Evolutionary conservation across 2,797 vertebrate genomes (phyloP), one percentile per base, ranked within the genome.

Genomic region (Sorex maritimensis): DNA sequence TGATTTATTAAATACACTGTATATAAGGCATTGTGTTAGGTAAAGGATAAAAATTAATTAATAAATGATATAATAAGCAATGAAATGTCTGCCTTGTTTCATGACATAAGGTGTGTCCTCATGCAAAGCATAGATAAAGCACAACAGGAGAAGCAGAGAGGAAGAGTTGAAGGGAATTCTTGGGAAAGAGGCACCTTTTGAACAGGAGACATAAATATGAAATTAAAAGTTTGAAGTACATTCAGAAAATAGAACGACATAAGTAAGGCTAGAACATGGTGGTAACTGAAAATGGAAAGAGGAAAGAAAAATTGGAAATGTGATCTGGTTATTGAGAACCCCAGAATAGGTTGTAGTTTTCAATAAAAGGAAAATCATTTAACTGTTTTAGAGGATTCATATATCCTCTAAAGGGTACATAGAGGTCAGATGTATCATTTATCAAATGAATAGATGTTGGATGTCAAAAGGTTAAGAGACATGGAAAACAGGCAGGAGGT

Each of bases 331-430:
- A 55, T 17, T 61, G 34, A 92, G 24, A 65, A 7, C 11, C 85
- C 24, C 52, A 61, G 5, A 13, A 3, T 68, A 44, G 49, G 23
- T 1, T 46, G 0, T 38, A 49, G n/a, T 49, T 14, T 75, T 74
- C 24, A 72, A 65, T 74, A 14, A 44, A 8, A 49, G 34, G 23
- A 24, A 79, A 74, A 28, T 77, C 44, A 78, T 61, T 30, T 67
- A 65, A 85, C 80, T 86, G 44, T 79, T 82, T 69, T 74, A 91
- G 72, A 78, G 46, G 24, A 84, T 63, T 34, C 4, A 78, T 73
- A 58, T 2, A 44, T 44, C 41, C 41, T 5, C 41, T 44, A 44
- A 44, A 44, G 7, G 0, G 24, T 77, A 24, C 0, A 4, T 44
- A 44, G 41, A 44, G 14, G 28, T 83, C 24, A 93, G 49, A 78